These are phyloP conservation scores for Meiosimyza platycephala DNA, from an alignment of 2,888 invertebrate species.

Conservation along the genomic window DNA sequence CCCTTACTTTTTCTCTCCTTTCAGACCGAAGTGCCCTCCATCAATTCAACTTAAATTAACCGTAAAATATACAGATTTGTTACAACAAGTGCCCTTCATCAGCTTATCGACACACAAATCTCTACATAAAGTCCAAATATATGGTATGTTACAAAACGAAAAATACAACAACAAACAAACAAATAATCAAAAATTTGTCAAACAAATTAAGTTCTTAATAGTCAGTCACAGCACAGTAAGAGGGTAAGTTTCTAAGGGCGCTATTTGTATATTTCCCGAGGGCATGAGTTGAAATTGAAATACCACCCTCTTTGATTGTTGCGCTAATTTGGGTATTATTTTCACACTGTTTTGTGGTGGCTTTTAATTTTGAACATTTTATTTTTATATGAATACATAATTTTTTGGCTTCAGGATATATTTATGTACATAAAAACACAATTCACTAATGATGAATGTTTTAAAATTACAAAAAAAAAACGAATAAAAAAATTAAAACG, in stretches of 20 bases:
- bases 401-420: slow-evolving; percentile 6
- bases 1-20: no score
- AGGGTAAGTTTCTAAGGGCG: slow-evolving; percentile 19
- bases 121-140: background rate
- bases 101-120: slow-evolving; percentile 39
- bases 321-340: slow-evolving; percentile 38
- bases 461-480: no score
- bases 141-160: slow-evolving; percentile 1
- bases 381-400: slow-evolving; percentile 12
- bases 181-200: slow-evolving; percentile 41
- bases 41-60: slow-evolving; percentile 64
- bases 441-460: background rate
- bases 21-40: slow-evolving; percentile 15
- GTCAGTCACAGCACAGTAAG: slow-evolving; percentile 17
- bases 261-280: background rate
- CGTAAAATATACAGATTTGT: slow-evolving; percentile 59
- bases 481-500: background rate
- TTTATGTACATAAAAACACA: background rate
- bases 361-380: slow-evolving; percentile 32
- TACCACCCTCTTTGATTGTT: slow-evolving; percentile 30
- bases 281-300: slow-evolving; percentile 7
- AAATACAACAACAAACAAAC: slow-evolving; percentile 36
- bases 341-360: slow-evolving; percentile 37
- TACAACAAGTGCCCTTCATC: slow-evolving; percentile 51
- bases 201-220: slow-evolving; percentile 47